Percentiles rank a stretch among this genome's conserved stretches.
These are phyloP conservation scores for Stenodera caucasica DNA, from an alignment of 2,888 invertebrate species.

Conservation along the genomic window DNA sequence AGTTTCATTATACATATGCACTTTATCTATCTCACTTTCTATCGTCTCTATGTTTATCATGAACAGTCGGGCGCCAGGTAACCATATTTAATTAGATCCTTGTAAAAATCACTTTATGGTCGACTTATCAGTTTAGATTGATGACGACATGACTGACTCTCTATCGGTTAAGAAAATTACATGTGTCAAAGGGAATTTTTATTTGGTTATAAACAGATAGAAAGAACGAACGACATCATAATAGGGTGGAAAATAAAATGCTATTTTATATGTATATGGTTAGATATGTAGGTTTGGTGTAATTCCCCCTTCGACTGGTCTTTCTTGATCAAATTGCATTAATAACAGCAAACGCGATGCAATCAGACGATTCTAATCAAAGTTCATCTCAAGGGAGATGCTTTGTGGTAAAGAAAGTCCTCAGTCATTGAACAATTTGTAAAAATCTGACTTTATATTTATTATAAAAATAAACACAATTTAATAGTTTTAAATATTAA, in stretches of 20 bases:
- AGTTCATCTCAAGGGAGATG: constrained; percentile 18
- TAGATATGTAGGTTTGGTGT: no score
- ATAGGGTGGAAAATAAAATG: no score
- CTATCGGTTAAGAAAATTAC: not conserved
- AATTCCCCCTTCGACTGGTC: not conserved
- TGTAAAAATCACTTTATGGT: constrained; percentile 39
- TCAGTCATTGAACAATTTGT: not conserved
- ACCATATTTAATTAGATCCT: constrained; percentile 45
- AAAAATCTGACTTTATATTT: constrained; percentile 4
- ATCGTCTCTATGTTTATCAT: constrained; percentile 8
- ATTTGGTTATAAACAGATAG: no score
- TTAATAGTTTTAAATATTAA: not conserved
- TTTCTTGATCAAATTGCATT: constrained; percentile 26
- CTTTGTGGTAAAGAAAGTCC: constrained; percentile 17
- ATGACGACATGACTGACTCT: not conserved
- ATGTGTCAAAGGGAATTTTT: not conserved
- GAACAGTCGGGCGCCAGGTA: constrained; percentile 33
- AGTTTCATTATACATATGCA: not conserved
- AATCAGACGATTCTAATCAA: constrained; percentile 28
- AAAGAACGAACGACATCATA: no score
- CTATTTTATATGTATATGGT: not conserved
- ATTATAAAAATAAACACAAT: constrained; percentile 11
- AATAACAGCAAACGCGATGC: constrained; percentile 25
- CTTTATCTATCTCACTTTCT: not conserved
- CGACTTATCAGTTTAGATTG: not conserved